These are phyloP conservation scores for Hystrix cristata DNA, from an alignment of 2,113 vertebrate species.

Conservation along the genomic window DNA sequence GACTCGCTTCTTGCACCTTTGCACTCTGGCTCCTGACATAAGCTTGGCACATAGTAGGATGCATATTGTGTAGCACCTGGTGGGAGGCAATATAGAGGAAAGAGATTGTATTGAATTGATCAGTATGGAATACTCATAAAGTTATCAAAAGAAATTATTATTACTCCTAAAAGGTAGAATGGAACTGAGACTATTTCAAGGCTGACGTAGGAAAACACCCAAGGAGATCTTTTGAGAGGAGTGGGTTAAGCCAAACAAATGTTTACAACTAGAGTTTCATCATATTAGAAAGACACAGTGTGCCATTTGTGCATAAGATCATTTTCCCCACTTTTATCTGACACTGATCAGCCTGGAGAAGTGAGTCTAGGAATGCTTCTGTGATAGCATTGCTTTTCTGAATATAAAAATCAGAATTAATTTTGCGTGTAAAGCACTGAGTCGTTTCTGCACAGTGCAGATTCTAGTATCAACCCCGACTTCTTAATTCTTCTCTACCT, in stretches of 20 bases:
- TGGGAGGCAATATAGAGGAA: background rate
- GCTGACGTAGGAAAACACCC: background rate
- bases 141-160: background rate
- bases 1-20: background rate
- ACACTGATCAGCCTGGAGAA: background rate
- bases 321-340: background rate
- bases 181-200: background rate
- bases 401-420: background rate
- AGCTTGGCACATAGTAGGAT: background rate
- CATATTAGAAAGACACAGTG: background rate
- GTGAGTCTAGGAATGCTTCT: background rate
- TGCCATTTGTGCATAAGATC: background rate
- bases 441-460: background rate
- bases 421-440: slow-evolving; percentile 30
- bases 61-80: background rate
- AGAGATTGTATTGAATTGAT: background rate
- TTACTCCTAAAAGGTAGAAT: background rate
- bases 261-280: background rate
- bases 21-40: background rate
- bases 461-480: background rate
- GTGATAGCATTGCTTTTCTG: background rate
- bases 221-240: background rate
- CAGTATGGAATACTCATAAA: background rate
- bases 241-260: background rate
- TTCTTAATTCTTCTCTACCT: background rate